phyloP scores from a whole-genome alignment of 2,888 invertebrate genomes.

The Pyrrhosoma nymphula region DNA sequence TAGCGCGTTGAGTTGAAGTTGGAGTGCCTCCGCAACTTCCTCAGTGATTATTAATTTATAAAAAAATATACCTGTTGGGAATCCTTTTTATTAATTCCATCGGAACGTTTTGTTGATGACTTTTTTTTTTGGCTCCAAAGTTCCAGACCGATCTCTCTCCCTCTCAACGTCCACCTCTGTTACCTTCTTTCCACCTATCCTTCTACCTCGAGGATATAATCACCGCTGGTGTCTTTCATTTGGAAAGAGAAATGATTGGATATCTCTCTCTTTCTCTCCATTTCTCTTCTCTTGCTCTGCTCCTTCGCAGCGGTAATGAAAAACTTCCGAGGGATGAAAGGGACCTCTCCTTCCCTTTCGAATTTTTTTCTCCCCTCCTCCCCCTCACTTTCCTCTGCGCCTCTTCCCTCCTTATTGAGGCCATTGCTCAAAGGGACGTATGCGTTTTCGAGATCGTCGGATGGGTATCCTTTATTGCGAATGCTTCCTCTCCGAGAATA shows the following conservation, averaged over 20 bases:
- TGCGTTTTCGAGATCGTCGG: background rate
- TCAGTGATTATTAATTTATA: background rate
- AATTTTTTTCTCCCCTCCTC: background rate
- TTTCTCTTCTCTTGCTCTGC: background rate
- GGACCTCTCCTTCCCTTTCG: background rate
- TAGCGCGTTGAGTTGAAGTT: background rate
- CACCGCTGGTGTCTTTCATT: slow-evolving; percentile 23
- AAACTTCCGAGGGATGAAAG: background rate
- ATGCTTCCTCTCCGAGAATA: background rate
- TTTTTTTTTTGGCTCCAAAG: background rate
- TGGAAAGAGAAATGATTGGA: slow-evolving; percentile 22
- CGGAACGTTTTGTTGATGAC: background rate
- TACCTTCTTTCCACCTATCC: background rate
- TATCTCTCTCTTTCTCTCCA: background rate
- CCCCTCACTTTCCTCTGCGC: background rate
- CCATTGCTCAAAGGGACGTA: background rate
- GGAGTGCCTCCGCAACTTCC: background rate
- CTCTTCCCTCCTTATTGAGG: slow-evolving; percentile 6
- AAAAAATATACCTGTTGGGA: background rate
- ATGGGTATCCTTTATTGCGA: background rate
- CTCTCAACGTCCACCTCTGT: background rate
- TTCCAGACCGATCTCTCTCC: background rate
- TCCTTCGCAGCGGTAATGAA: background rate
- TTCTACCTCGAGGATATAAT: background rate
- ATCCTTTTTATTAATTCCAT: background rate